A percentile compares a stretch with the other conserved stretches of the same genome.
These are phyloP conservation scores for Eulemur macaco DNA, from an alignment of 2,113 vertebrate genomes.

Conservation along the genomic window DNA sequence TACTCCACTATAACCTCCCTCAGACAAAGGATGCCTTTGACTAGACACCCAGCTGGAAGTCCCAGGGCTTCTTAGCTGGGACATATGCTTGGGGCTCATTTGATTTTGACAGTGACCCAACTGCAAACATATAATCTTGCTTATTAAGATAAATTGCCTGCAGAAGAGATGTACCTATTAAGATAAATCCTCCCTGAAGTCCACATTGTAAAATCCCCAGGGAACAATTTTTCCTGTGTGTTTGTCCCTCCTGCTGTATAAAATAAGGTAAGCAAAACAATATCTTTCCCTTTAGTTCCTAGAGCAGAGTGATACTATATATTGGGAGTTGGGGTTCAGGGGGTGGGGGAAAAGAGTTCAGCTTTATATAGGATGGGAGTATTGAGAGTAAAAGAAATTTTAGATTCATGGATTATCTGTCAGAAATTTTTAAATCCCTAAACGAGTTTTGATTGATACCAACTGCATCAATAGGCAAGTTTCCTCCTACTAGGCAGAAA, in stretches of 20 bases:
- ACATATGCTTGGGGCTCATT: neutral
- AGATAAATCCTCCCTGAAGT: slow-evolving; percentile 39
- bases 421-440: neutral
- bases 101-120: slow-evolving; percentile 52
- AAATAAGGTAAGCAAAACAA: slow-evolving; percentile 5
- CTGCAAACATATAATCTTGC: slow-evolving; percentile 35
- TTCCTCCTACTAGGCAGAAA: neutral
- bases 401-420: neutral
- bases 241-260: neutral
- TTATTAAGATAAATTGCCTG: slow-evolving; percentile 68
- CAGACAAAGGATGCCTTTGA: neutral
- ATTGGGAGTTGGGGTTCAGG: neutral
- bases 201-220: neutral
- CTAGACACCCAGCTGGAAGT: neutral
- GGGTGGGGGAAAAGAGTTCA: neutral
- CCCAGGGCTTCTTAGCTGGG: neutral
- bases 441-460: slow-evolving; percentile 14
- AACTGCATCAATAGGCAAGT: neutral
- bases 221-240: slow-evolving; percentile 50
- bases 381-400: neutral
- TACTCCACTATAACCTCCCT: neutral
- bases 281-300: slow-evolving; percentile 14
- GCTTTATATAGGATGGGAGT: neutral
- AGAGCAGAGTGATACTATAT: neutral
- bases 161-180: slow-evolving; percentile 59